Conservation (phyloP, 2,113 vertebrate species). For the Gopherus flavomarginatus region DNA sequence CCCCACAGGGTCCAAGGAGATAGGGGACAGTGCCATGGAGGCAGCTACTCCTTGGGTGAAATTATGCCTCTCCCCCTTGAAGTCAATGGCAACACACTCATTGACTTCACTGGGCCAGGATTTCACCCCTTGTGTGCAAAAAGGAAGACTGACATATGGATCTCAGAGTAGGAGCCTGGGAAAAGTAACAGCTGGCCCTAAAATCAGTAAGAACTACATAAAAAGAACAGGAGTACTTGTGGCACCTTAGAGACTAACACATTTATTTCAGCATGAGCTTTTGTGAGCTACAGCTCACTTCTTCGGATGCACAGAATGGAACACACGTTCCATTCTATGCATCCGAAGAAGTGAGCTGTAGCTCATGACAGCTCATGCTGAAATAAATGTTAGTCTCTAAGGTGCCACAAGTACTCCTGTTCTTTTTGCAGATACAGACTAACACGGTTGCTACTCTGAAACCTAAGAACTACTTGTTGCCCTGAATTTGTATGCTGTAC, state of each 20-base stretch:
- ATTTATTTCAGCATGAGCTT: no score
- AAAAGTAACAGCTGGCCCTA: not conserved
- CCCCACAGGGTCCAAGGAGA: not conserved
- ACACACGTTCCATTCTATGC: no score
- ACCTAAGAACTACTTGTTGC: not conserved
- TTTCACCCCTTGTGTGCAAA: not conserved
- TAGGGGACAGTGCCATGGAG: not conserved
- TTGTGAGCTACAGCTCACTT: no score
- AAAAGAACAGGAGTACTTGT: no score
- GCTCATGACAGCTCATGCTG: no score
- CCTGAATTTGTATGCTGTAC: not conserved
- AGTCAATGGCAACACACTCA: not conserved
- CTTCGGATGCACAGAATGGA: no score
- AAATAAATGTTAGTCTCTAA: no score
- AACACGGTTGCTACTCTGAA: no score
- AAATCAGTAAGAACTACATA: not conserved
- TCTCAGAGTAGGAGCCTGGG: not conserved
- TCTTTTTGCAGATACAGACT: no score
- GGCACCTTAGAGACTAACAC: no score
- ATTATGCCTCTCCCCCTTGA: not conserved
- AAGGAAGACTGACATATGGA: not conserved
- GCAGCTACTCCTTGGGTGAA: not conserved
- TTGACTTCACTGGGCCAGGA: not conserved
- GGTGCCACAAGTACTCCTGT: no score
- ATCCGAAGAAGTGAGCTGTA: no score